A percentile compares a stretch with the other conserved stretches of the same genome.
phyloP scores from a whole-genome alignment of 2,888 invertebrate species.

The Dorcus hopei region DNA sequence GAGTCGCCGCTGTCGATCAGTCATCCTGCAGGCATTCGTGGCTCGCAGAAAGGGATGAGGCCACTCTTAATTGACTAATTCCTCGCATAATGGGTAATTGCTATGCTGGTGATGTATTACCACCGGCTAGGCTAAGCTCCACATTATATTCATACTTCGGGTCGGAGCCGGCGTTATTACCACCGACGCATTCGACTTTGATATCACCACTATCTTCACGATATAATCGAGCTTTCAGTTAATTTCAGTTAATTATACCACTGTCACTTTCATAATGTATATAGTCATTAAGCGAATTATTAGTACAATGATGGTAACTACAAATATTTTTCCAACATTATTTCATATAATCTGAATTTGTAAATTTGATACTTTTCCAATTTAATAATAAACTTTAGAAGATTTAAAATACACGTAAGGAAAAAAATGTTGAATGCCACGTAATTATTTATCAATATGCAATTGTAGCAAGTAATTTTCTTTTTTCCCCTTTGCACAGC shows the following conservation, averaged over 20 bases:
- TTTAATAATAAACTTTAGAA: no score
- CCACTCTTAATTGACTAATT: conserved; percentile 49
- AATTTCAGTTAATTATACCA: conserved; percentile 1
- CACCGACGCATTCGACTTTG: conserved; percentile 3
- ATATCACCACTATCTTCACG: conserved; percentile 3
- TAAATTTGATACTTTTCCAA: no score
- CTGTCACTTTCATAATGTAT: neutral
- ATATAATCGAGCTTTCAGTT: neutral
- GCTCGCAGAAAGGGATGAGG: conserved; percentile 41
- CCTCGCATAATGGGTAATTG: conserved; percentile 50
- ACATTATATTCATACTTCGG: conserved; percentile 34
- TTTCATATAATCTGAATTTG: no score
- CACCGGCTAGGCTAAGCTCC: conserved; percentile 33
- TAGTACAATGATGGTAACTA: no score
- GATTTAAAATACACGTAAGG: no score
- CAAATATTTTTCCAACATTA: no score
- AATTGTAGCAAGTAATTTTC: neutral
- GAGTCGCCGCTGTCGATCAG: conserved; percentile 19
- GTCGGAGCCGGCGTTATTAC: conserved; percentile 7
- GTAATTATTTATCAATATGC: no score
- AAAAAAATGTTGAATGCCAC: no score
- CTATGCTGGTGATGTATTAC: conserved; percentile 47
- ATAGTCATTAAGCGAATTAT: no score
- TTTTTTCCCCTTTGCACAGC: conserved; percentile 5
- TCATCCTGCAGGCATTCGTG: conserved; percentile 44